A percentile compares a stretch with the other conserved stretches of the same genome.
Evolutionary conservation across 2,797 vertebrate species (phyloP).

Genomic region (Phoebastria nigripes): DNA sequence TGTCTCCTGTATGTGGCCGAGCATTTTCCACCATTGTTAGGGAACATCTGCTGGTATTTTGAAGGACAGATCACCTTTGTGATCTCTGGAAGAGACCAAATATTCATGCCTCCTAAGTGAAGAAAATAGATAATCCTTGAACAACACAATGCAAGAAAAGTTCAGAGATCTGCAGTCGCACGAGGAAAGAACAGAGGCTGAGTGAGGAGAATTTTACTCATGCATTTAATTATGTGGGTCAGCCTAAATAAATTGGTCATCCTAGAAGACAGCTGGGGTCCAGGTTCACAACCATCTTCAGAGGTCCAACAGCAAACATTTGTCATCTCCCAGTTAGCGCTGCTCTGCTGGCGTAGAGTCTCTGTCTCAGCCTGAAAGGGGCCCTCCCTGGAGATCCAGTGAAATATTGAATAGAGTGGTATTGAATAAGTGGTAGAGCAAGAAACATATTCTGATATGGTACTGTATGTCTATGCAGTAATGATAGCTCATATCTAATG

Average conservation of each 20-base stretch:
- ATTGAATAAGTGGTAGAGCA: not conserved
- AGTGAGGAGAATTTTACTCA: not conserved
- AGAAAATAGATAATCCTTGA: not conserved
- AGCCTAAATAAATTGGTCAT: conserved; percentile 11
- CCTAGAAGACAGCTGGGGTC: not conserved
- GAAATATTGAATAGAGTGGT: not conserved
- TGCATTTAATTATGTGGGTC: conserved; percentile 17
- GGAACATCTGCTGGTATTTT: not conserved
- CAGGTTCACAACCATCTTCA: not conserved
- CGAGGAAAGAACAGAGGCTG: not conserved
- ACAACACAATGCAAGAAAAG: not conserved
- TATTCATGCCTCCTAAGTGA: not conserved
- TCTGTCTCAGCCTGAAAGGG: not conserved
- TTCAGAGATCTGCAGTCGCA: not conserved
- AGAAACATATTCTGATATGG: not conserved
- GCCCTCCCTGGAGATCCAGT: not conserved
- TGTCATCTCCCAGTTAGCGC: not conserved
- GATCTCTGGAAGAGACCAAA: not conserved
- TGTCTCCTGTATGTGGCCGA: not conserved
- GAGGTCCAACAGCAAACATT: not conserved
- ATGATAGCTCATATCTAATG: not conserved
- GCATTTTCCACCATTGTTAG: not conserved
- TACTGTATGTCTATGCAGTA: not conserved
- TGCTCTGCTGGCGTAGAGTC: not conserved
- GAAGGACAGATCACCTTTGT: not conserved